Evolutionary conservation across 2,797 vertebrate species (phyloP).

Genomic region (Eospalax fontanierii): DNA sequence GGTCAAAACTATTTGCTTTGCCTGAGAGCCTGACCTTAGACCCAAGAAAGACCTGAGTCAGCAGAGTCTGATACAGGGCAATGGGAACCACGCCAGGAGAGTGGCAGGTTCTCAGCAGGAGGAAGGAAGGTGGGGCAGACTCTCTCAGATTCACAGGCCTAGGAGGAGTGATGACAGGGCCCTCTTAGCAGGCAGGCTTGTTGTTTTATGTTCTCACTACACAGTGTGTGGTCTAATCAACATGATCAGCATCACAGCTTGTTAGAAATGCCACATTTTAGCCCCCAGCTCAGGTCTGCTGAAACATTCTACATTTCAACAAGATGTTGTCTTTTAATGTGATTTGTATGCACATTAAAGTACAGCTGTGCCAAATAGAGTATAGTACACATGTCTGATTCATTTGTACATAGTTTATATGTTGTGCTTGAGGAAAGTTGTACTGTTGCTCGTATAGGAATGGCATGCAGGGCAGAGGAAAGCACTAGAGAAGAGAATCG

Average conservation of each 20-base stretch:
- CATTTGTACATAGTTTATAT: background rate
- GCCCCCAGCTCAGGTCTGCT: background rate
- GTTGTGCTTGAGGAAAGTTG: background rate
- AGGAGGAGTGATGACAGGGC: background rate
- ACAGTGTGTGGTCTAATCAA: background rate
- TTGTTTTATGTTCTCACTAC: background rate
- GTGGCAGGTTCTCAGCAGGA: background rate
- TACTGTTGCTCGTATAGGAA: background rate
- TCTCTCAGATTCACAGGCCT: background rate
- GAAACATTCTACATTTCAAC: conserved; percentile 50
- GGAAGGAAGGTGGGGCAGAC: background rate
- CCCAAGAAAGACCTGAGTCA: background rate
- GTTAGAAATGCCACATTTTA: conserved; percentile 26
- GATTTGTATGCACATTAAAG: background rate
- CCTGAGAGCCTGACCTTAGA: background rate
- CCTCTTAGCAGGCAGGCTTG: background rate
- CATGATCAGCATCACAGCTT: background rate
- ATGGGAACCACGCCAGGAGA: background rate
- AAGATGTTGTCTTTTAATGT: conserved; percentile 14
- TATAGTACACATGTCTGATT: background rate
- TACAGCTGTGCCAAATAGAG: background rate
- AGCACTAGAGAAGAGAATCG: background rate
- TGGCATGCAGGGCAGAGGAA: background rate
- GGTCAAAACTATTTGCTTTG: background rate
- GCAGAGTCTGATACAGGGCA: background rate